Conservation (phyloP, 2,888 invertebrate species). For the Oscheius sp. region DNA sequence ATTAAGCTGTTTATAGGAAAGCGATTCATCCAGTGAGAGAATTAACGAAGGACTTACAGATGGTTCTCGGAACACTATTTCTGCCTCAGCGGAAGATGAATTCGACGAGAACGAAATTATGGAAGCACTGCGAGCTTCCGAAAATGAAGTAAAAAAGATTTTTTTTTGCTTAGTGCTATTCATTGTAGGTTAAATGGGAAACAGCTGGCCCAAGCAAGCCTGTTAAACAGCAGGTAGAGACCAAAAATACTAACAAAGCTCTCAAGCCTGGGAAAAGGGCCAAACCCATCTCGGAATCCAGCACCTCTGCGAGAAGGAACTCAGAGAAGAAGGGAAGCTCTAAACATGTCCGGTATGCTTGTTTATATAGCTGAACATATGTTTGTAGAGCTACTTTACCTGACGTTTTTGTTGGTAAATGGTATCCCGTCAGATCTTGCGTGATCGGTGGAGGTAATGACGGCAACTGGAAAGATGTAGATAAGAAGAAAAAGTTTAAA, state of each 20-base stretch:
- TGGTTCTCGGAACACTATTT: background rate
- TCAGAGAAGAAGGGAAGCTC: background rate
- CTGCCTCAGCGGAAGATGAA: background rate
- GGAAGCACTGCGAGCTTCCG: background rate
- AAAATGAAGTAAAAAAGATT: background rate
- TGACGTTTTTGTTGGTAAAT: background rate
- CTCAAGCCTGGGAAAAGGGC: background rate
- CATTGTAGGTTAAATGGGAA: background rate
- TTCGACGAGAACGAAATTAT: background rate
- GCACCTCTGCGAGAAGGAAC: background rate
- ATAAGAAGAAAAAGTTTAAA: background rate
- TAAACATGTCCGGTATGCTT: background rate
- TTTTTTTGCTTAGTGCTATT: background rate
- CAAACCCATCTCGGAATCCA: slow-evolving; percentile 1
- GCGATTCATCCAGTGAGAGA: background rate
- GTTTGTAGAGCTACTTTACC: background rate
- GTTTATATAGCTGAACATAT: background rate
- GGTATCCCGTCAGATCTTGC: background rate
- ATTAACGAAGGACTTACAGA: background rate
- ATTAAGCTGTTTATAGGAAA: background rate
- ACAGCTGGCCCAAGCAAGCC: background rate
- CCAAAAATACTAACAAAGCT: background rate
- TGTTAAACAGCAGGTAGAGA: background rate
- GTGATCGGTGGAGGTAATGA: background rate
- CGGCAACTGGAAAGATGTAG: slow-evolving; percentile 5